Conservation (phyloP, 2,888 invertebrate species). For the Campoplex nolae region DNA sequence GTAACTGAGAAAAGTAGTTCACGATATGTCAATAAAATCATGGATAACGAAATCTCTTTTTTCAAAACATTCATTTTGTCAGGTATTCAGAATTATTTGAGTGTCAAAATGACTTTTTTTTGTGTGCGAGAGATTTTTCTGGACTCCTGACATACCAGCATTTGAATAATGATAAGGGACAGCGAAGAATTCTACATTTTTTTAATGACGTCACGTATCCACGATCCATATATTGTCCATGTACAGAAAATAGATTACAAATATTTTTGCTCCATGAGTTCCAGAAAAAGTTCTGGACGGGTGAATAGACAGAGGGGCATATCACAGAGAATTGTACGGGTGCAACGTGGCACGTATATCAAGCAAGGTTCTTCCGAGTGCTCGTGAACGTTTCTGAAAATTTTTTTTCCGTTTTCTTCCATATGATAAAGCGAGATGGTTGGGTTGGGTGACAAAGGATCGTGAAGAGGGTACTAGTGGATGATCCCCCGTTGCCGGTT, state of each 20-base stretch:
- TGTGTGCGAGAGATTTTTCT: neutral
- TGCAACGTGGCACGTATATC: constrained; percentile 16
- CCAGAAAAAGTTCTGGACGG: constrained; percentile 2
- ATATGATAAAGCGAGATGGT: neutral
- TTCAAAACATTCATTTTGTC: neutral
- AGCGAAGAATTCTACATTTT: neutral
- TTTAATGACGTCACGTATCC: neutral
- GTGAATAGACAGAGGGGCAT: constrained; percentile 1
- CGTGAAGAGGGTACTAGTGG: neutral
- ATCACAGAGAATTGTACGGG: neutral
- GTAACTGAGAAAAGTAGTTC: neutral
- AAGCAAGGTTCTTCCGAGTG: neutral
- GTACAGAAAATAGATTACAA: constrained; percentile 24
- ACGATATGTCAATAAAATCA: neutral
- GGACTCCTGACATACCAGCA: neutral
- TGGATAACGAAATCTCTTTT: neutral
- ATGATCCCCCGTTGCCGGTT: neutral
- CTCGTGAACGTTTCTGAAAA: neutral
- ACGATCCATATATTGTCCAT: neutral
- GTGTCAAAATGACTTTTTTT: neutral
- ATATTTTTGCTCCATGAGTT: constrained; percentile 33
- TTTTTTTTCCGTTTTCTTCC: neutral
- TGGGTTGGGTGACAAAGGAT: neutral
- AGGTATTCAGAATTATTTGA: neutral
- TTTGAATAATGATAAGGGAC: neutral